These are phyloP conservation scores for Chloroclystis v-ata DNA, from an alignment of 2,888 invertebrate species.

Conservation along the genomic window DNA sequence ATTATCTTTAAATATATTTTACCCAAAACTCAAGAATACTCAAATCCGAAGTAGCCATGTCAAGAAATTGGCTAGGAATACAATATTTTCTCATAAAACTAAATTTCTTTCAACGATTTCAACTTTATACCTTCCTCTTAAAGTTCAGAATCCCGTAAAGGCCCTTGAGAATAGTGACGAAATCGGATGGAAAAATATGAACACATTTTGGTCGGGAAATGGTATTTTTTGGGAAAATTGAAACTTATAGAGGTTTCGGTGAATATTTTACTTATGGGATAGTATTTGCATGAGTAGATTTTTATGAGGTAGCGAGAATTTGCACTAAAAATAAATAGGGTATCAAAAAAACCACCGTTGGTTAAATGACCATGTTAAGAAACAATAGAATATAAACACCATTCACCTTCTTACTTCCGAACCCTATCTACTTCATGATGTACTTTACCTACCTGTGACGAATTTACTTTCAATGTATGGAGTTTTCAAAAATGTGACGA, in stretches of 20 bases:
- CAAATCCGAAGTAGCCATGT: slow-evolving; percentile 2
- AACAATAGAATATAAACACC: too few species aligned
- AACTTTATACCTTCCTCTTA: not conserved
- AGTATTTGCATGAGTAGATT: not conserved
- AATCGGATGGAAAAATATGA: slow-evolving; percentile 17
- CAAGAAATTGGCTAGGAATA: slow-evolving; percentile 13
- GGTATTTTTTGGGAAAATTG: slow-evolving; percentile 14
- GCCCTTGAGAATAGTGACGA: slow-evolving; percentile 1
- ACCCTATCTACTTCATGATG: too few species aligned
- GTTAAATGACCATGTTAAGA: too few species aligned
- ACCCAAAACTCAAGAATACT: slow-evolving; percentile 2
- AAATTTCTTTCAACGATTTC: not conserved
- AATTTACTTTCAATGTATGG: too few species aligned
- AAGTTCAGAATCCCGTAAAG: not conserved
- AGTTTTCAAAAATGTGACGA: too few species aligned
- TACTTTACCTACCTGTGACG: too few species aligned
- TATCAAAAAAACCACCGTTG: too few species aligned
- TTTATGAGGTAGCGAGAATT: not conserved
- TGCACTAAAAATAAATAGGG: too few species aligned
- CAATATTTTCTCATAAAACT: slow-evolving; percentile 9
- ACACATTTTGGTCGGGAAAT: slow-evolving; percentile 15
- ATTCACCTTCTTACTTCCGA: too few species aligned
- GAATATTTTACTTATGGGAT: slow-evolving; percentile 2
- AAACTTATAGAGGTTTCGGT: slow-evolving; percentile 4
- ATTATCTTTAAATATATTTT: slow-evolving; percentile 4